Percentiles rank a stretch among this genome's conserved stretches.
These are phyloP conservation scores for Anarhynchus alexandrinus DNA, from an alignment of 2,113 vertebrate species.

Conservation along the genomic window DNA sequence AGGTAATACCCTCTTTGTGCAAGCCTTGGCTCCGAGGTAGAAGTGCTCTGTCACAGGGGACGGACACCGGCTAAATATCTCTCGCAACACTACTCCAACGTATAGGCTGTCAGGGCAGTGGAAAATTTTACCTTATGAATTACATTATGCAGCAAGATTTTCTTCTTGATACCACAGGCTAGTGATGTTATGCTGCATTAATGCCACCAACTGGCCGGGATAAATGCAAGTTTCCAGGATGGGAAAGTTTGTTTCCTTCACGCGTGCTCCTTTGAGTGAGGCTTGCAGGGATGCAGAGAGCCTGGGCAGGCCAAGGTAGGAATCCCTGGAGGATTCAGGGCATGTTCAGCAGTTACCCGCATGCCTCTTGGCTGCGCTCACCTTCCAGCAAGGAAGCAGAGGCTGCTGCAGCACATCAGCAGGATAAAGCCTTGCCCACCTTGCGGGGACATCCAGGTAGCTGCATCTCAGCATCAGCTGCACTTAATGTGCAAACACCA, in stretches of 20 bases:
- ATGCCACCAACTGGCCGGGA: background rate
- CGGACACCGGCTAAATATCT: background rate
- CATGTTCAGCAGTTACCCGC: accelerated
- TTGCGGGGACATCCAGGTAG: background rate
- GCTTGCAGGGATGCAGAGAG: background rate
- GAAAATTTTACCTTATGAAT: background rate
- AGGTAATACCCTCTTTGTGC: constrained; percentile 16
- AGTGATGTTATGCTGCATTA: background rate
- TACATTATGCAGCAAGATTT: background rate
- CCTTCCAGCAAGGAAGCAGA: background rate
- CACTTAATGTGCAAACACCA: background rate
- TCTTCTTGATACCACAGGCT: background rate
- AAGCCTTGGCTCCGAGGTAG: background rate
- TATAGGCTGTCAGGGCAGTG: background rate
- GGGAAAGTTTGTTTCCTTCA: background rate
- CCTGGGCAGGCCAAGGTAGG: background rate
- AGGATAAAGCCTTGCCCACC: background rate
- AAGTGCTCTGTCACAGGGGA: background rate
- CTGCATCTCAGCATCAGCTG: background rate
- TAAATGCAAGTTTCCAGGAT: background rate
- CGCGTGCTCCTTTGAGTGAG: background rate
- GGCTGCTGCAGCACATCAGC: background rate
- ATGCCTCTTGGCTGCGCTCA: background rate
- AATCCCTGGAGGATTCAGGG: background rate
- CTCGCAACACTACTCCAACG: background rate